These are phyloP conservation scores for Paramacrobiotus metropolitanus DNA, from an alignment of 1,140 invertebrate species.

Conservation along the genomic window DNA sequence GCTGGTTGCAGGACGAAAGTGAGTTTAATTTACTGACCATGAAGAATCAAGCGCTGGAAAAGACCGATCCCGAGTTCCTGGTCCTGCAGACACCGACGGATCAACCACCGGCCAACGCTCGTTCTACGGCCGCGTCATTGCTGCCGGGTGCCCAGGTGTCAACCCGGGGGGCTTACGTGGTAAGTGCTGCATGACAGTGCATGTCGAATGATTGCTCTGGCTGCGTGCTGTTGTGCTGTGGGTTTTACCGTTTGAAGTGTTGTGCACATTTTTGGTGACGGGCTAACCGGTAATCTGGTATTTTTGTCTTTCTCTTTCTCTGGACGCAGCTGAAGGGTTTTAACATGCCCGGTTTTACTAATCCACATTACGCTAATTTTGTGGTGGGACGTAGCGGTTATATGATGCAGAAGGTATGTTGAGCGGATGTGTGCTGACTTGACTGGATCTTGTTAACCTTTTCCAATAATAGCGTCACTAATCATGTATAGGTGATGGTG, in stretches of 20 bases:
- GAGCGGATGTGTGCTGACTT: no score
- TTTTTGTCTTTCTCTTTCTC: conserved; percentile 17
- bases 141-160: background rate
- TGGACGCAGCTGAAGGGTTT: conserved; percentile 68
- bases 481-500: no score
- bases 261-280: conserved; percentile 5
- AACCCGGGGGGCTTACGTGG: conserved; percentile 51
- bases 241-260: conserved; percentile 7
- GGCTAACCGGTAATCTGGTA: background rate
- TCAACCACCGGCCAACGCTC: conserved; percentile 12
- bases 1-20: conserved; percentile 76
- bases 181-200: conserved; percentile 35
- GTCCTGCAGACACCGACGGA: conserved; percentile 68
- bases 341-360: conserved; percentile 75
- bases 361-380: conserved; percentile 74
- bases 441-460: no score
- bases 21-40: conserved; percentile 76
- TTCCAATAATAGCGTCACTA: no score
- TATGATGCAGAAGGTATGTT: conserved; percentile 75
- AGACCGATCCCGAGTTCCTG: conserved; percentile 53
- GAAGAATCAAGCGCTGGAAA: conserved; percentile 39
- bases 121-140: conserved; percentile 5
- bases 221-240: conserved; percentile 8
- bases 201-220: no score
- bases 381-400: conserved; percentile 76